These are phyloP conservation scores for Dendropsophus ebraccatus DNA, from an alignment of 2,113 vertebrate genomes.

Conservation along the genomic window DNA sequence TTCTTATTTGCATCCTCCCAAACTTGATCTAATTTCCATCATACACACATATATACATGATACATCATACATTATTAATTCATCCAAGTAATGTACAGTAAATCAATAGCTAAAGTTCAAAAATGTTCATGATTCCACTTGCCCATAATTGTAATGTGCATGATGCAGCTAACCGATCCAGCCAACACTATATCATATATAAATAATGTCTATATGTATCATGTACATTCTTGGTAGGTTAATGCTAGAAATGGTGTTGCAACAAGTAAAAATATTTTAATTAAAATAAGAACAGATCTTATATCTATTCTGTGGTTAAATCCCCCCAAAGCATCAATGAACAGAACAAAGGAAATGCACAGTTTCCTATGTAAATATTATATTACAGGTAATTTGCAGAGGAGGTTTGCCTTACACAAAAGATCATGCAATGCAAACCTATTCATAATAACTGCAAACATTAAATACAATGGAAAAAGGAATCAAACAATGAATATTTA, in stretches of 20 bases:
- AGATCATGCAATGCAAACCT: neutral
- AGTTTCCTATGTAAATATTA: constrained; percentile 25
- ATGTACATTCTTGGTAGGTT: neutral
- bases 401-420: neutral
- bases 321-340: neutral
- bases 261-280: neutral
- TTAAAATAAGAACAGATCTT: neutral
- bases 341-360: neutral
- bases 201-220: no score
- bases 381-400: neutral
- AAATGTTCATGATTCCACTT: no score
- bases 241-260: neutral
- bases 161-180: no score
- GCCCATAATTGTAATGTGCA: no score
- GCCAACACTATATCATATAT: no score
- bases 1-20: no score
- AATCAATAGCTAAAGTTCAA: no score
- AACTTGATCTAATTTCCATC: no score
- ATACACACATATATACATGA: no score
- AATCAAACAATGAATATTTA: constrained; percentile 47
- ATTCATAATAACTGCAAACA: constrained; percentile 21
- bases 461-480: constrained; percentile 15
- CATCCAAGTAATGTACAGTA: no score
- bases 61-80: no score
- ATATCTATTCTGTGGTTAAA: neutral